Percentiles rank a stretch among this genome's conserved stretches.
phyloP scores from a whole-genome alignment of 2,888 invertebrate species.

The Polyploca ridens region DNA sequence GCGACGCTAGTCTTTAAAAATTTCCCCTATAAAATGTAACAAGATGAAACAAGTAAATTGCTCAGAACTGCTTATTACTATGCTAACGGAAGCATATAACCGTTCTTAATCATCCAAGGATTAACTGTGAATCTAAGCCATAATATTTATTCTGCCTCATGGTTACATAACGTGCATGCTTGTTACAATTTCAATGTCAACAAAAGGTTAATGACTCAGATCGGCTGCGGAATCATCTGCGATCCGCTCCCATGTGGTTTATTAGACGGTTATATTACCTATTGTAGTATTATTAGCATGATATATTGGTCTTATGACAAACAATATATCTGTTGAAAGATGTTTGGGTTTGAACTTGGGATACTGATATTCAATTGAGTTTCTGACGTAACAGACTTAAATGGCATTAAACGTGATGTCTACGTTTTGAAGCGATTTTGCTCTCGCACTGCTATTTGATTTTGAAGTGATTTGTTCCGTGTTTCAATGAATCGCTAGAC shows the following conservation, averaged over 20 bases:
- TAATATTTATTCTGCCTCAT: constrained; percentile 2
- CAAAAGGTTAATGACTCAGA: constrained; percentile 52
- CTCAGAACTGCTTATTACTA: not conserved
- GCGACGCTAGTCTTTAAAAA: not conserved
- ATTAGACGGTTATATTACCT: not conserved
- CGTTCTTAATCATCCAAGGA: not conserved
- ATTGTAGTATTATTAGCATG: constrained; percentile 6
- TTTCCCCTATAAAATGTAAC: not conserved
- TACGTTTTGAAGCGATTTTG: not conserved
- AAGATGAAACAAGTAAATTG: not conserved
- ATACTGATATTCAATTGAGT: not conserved
- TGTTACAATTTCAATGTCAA: constrained; percentile 50
- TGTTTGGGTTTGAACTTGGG: not conserved
- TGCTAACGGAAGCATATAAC: not conserved
- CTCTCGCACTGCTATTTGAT: not conserved
- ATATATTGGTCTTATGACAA: not conserved
- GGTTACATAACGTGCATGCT: constrained; percentile 14
- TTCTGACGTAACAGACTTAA: too few relatives aligned
- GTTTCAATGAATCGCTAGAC: not conserved
- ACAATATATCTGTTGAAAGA: not conserved
- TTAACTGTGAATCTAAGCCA: not conserved
- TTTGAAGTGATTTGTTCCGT: not conserved
- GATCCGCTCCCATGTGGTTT: constrained; percentile 13
- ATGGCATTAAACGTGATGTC: too few relatives aligned
- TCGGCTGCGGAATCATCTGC: constrained; percentile 40